Percentiles rank a stretch among this genome's conserved stretches.
phyloP scores from a whole-genome alignment of 1,140 invertebrate species.

The Varroa destructor region DNA sequence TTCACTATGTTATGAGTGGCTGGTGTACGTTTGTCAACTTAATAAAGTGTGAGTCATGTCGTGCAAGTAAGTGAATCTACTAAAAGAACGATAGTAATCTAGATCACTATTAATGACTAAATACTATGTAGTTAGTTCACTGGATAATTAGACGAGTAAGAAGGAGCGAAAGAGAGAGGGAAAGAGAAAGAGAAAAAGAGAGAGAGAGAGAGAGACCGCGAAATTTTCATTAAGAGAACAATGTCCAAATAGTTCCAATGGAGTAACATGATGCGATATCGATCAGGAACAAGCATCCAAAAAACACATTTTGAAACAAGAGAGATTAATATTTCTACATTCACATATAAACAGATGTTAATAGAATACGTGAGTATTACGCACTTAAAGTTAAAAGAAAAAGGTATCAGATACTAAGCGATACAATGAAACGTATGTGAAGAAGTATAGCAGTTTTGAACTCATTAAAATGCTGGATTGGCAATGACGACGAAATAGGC shows the following conservation, averaged over 20 bases:
- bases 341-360: not conserved
- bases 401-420: not conserved
- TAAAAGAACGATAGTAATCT: too few species aligned
- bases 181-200: conserved; percentile 15
- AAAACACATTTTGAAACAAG: not conserved
- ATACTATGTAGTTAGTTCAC: not conserved
- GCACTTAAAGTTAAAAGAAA: not conserved
- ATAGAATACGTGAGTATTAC: not conserved
- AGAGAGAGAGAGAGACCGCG: not conserved
- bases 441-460: not conserved
- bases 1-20: too few species aligned
- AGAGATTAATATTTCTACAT: not conserved
- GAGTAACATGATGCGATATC: not conserved
- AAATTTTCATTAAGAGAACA: not conserved
- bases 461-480: too few species aligned
- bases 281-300: not conserved
- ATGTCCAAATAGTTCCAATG: not conserved
- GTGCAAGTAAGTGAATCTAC: too few species aligned
- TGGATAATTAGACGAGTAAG: not conserved
- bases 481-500: too few species aligned
- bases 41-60: too few species aligned
- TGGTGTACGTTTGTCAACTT: too few species aligned
- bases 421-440: not conserved
- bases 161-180: not conserved
- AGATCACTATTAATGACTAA: too few species aligned